Percentiles rank a stretch among this genome's conserved stretches.
These are phyloP conservation scores for Strongylocentrotus purpuratus DNA, from an alignment of 35 echinoderm and acorn worm genomes.

Conservation along the genomic window DNA sequence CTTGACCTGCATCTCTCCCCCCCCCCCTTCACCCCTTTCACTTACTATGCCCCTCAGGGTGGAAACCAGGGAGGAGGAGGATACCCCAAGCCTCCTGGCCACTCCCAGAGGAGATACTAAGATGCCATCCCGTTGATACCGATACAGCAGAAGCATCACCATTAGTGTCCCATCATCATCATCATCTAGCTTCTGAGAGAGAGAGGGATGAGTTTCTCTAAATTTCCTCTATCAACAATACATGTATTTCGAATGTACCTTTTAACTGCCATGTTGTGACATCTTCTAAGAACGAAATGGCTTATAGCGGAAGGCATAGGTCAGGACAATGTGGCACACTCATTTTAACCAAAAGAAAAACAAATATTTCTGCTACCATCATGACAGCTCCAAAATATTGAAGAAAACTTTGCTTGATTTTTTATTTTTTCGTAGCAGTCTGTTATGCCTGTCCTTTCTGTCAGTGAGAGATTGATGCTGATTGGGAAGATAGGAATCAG, in stretches of 20 bases:
- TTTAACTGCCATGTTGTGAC: not conserved
- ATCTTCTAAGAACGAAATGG: not conserved
- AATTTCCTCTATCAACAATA: not conserved
- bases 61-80: slow-evolving; percentile 20
- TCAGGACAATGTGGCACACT: too few species aligned
- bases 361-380: not conserved
- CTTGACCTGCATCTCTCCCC: not conserved
- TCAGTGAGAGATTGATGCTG: too few species aligned
- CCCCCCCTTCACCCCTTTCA: not conserved
- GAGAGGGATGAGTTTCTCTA: not conserved
- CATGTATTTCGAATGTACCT: not conserved
- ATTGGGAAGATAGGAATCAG: too few species aligned
- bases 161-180: not conserved
- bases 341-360: not conserved
- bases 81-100: not conserved
- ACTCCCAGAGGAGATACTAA: slow-evolving; percentile 31
- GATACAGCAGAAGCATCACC: not conserved
- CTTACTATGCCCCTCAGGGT: not conserved
- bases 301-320: not conserved
- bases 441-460: not conserved
- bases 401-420: not conserved
- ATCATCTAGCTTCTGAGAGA: not conserved
- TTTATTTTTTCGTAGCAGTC: not conserved
- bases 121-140: not conserved
- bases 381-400: not conserved